Evolutionary conservation across 1,140 invertebrate species (phyloP).

Genomic region (Lutraria rhynchaena): DNA sequence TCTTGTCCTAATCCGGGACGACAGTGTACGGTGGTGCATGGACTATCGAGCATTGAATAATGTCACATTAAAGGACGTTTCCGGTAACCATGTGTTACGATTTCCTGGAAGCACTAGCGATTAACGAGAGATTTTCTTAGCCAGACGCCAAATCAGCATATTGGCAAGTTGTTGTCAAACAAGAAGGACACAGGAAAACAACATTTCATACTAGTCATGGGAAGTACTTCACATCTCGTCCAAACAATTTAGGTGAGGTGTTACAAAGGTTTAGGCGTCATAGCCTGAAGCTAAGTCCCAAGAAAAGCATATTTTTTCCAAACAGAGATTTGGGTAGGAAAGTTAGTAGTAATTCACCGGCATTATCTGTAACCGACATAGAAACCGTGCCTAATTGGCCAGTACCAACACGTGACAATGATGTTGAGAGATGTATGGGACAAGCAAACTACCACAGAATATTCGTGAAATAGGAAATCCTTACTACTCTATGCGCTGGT

Average conservation of each 20-base stretch:
- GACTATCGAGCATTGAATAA: conserved; percentile 28
- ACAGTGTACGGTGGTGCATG: conserved; percentile 12
- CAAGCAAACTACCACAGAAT: not conserved
- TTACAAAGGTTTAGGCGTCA: conserved; percentile 29
- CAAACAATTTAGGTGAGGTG: conserved; percentile 33
- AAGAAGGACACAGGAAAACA: conserved; percentile 9
- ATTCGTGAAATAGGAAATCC: not conserved
- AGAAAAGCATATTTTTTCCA: conserved; percentile 61
- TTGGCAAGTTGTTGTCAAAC: not conserved
- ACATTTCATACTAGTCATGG: not conserved
- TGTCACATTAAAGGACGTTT: conserved; percentile 71
- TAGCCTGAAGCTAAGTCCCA: conserved; percentile 58
- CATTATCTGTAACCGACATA: too few relatives aligned
- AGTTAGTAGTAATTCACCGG: conserved; percentile 20
- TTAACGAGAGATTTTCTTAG: conserved; percentile 29
- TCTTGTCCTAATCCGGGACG: too few relatives aligned
- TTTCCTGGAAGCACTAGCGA: conserved; percentile 45
- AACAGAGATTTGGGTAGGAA: conserved; percentile 45
- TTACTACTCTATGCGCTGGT: not conserved
- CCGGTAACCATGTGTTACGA: conserved; percentile 76
- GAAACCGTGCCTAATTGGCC: not conserved
- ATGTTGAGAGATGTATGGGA: not conserved
- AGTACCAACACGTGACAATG: not conserved
- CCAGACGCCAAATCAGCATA: conserved; percentile 24
- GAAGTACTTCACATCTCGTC: conserved; percentile 20